Evolutionary conservation across 2,888 invertebrate genomes (phyloP), one percentile per base, ranked within the genome.

Genomic region (Toxonevra muliebris): DNA sequence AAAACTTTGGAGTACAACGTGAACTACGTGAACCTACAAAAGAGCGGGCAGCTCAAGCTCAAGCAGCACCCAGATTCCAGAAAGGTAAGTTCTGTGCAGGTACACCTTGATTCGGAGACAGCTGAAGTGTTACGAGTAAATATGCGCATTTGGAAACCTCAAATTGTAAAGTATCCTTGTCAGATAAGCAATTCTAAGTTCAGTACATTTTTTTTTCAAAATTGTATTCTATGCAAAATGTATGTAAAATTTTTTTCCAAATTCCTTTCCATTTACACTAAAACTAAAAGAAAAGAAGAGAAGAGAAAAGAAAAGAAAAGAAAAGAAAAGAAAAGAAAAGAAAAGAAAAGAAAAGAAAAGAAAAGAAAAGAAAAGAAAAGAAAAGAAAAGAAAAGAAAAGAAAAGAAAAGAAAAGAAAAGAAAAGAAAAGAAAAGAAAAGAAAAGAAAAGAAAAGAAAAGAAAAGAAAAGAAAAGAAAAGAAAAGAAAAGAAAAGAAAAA

Each of bases 201-300:
- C 40, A 40, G 54, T 20, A 30, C 30, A 63, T 55, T 55, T 55
- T 48, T 48, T 55, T 48, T 63, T 45, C 17, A 30, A 48, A 55
- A 42, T 12, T 9, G 45, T 48, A 45, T 19, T 55, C 13, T 48
- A 48, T 50, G 48, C 61, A 20, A 17, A 41, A 42, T 13, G 13
- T 1, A 45, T 45, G 10, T n/a, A n/a, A n/a, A n/a, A n/a, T n/a
- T n/a, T n/a, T n/a, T n/a, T n/a, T n/a, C n/a, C n/a, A n/a, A n/a
- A n/a, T n/a, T n/a, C n/a, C n/a, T n/a, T n/a, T n/a, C n/a, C n/a
- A n/a, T n/a, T n/a, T n/a, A n/a, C n/a, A 45, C 45, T 45, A 12
- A 1, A 13, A 45, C 10, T n/a, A n/a, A 41, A 42, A 15, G 13
- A 5, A 3, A 19, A n/a, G 8, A 40, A 50, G 61, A 4, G 11